These are phyloP conservation scores for Pyralis farinalis DNA, from an alignment of 2,888 invertebrate species.

Conservation along the genomic window DNA sequence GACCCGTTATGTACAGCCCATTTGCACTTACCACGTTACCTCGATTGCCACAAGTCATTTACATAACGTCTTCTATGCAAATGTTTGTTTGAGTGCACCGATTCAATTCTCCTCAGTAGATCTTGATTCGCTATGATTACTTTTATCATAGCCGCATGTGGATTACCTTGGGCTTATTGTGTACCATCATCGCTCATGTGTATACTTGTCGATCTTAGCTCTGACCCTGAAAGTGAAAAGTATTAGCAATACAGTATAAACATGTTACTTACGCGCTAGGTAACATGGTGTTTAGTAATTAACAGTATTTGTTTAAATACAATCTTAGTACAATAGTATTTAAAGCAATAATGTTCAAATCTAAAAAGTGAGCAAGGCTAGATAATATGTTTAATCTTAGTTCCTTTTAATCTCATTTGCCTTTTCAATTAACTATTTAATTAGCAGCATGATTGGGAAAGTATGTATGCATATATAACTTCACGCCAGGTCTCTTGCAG, in stretches of 20 bases:
- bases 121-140: constrained; percentile 43
- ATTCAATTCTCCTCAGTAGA: constrained; percentile 45
- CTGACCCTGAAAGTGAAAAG: constrained; percentile 5
- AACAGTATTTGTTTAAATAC: too few relatives aligned
- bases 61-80: constrained; percentile 54
- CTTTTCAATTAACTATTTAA: too few relatives aligned
- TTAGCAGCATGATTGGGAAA: too few relatives aligned
- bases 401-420: too few relatives aligned
- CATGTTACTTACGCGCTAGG: too few relatives aligned
- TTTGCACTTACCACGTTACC: constrained; percentile 60
- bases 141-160: constrained; percentile 31
- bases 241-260: not conserved
- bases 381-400: too few relatives aligned
- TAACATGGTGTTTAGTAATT: too few relatives aligned
- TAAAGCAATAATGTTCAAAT: too few relatives aligned
- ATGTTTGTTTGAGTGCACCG: constrained; percentile 55
- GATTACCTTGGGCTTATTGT: constrained; percentile 34
- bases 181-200: constrained; percentile 1
- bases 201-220: not conserved
- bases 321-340: too few relatives aligned
- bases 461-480: too few relatives aligned
- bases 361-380: too few relatives aligned
- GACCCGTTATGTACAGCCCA: constrained; percentile 62
- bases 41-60: constrained; percentile 53
- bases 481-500: too few relatives aligned